A percentile compares a stretch with the other conserved stretches of the same genome.
Evolutionary conservation across 2,113 vertebrate species (phyloP).

Genomic region (Platichthys stellatus): DNA sequence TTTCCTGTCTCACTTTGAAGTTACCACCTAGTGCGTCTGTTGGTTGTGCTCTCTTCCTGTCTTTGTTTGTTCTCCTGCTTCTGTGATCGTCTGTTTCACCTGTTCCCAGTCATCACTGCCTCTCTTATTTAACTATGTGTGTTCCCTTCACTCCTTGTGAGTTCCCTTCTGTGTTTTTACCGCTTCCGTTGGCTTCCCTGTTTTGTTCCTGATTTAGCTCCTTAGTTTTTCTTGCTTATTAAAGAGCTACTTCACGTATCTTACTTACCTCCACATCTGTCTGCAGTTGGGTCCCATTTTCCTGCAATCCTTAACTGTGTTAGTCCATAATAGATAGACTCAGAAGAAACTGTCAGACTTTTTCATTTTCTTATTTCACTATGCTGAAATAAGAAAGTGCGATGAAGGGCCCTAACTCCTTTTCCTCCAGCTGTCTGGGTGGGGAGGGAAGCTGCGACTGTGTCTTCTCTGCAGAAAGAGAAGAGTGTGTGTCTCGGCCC

Average conservation of each 20-base stretch:
- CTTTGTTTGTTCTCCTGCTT: neutral
- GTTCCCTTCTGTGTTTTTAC: neutral
- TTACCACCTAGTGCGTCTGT: neutral
- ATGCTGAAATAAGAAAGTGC: slow-evolving; percentile 43
- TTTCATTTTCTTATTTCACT: slow-evolving; percentile 10
- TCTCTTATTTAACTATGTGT: neutral
- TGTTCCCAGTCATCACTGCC: neutral
- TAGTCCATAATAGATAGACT: neutral
- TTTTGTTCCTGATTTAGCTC: neutral
- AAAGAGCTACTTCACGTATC: too few species aligned
- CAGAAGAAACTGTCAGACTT: slow-evolving; percentile 11
- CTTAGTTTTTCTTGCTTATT: neutral
- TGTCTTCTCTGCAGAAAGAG: slow-evolving; percentile 50
- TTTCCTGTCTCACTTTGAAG: neutral
- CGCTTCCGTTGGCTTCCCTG: neutral
- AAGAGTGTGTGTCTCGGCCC: slow-evolving; percentile 54
- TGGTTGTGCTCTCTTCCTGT: neutral
- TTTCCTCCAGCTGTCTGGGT: slow-evolving; percentile 47
- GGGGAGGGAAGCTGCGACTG: slow-evolving; percentile 52
- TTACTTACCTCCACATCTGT: too few species aligned
- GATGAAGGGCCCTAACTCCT: slow-evolving; percentile 54
- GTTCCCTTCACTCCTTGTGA: neutral
- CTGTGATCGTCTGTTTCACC: neutral
- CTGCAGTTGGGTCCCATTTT: too few species aligned
- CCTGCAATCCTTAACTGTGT: too few species aligned